Evolutionary conservation across 1,140 invertebrate species (phyloP).

Genomic region (Drosophila nigrodunni): DNA sequence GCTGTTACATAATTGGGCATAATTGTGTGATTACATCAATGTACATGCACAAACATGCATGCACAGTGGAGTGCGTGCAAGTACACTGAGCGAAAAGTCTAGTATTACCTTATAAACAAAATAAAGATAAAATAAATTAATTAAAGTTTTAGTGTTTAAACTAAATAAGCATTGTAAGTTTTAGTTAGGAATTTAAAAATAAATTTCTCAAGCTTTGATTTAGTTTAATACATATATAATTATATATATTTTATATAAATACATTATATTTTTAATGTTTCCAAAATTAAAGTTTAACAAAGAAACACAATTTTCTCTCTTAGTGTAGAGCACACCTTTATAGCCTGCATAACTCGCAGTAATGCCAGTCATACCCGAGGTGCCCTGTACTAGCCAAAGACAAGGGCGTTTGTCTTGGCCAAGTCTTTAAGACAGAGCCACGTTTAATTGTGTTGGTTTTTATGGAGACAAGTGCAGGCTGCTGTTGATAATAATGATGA

Average conservation of each 20-base stretch:
- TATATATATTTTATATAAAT: too few relatives aligned
- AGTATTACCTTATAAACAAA: too few relatives aligned
- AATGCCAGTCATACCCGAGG: constrained; percentile 50
- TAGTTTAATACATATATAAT: too few relatives aligned
- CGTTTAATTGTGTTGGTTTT: constrained; percentile 71
- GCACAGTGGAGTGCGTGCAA: not conserved
- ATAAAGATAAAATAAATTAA: too few relatives aligned
- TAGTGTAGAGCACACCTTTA: constrained; percentile 53
- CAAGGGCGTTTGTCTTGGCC: constrained; percentile 23
- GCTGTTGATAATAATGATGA: too few relatives aligned
- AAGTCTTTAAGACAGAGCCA: constrained; percentile 13
- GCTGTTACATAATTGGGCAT: constrained; percentile 77
- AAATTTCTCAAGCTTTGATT: too few relatives aligned
- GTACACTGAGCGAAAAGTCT: not conserved
- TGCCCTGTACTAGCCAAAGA: constrained; percentile 2
- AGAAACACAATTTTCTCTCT: too few relatives aligned
- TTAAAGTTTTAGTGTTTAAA: too few relatives aligned
- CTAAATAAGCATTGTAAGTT: too few relatives aligned
- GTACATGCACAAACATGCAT: constrained; percentile 43
- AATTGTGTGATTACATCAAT: constrained; percentile 76
- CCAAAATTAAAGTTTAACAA: too few relatives aligned
- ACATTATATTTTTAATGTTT: too few relatives aligned
- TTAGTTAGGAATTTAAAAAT: too few relatives aligned
- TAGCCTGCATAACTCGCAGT: constrained; percentile 49
- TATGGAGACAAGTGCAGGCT: constrained; percentile 35